Percentiles rank a stretch among this genome's conserved stretches.
Conservation (phyloP, 2,797 vertebrate species). For the Onychomys arenicola region DNA sequence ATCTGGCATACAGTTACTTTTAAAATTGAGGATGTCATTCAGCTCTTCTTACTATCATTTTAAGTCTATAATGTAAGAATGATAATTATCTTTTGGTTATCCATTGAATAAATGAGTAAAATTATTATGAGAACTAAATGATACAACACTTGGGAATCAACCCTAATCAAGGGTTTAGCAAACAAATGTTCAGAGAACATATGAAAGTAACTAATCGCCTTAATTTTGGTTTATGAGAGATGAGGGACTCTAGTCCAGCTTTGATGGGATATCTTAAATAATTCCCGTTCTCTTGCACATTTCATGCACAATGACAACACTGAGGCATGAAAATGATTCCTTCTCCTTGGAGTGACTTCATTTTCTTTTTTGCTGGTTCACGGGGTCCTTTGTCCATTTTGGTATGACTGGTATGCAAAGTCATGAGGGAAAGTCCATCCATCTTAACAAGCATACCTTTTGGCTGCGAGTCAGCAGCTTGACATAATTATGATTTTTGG, state of each 20-base stretch:
- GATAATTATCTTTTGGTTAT: constrained; percentile 38
- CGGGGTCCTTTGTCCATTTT: background rate
- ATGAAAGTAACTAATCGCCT: background rate
- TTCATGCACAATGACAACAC: background rate
- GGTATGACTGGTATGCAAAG: background rate
- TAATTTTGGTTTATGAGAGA: constrained; percentile 13
- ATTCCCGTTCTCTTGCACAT: background rate
- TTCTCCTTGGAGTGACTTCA: background rate
- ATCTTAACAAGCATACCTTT: constrained; percentile 7
- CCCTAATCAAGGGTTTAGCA: background rate
- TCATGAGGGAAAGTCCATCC: background rate
- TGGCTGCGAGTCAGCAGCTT: constrained; percentile 13
- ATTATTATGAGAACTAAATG: background rate
- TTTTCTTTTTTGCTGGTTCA: background rate
- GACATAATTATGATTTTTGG: constrained; percentile 42
- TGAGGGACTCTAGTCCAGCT: background rate
- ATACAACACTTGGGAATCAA: background rate
- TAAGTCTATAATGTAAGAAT: background rate
- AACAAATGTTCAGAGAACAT: background rate
- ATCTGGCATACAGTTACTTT: background rate
- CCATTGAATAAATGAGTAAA: constrained; percentile 25
- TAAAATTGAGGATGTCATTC: background rate
- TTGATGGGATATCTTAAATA: constrained; percentile 24
- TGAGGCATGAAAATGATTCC: background rate
- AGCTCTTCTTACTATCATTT: background rate